These are phyloP conservation scores for Tenodera sinensis DNA, from an alignment of 2,888 invertebrate species.

Conservation along the genomic window DNA sequence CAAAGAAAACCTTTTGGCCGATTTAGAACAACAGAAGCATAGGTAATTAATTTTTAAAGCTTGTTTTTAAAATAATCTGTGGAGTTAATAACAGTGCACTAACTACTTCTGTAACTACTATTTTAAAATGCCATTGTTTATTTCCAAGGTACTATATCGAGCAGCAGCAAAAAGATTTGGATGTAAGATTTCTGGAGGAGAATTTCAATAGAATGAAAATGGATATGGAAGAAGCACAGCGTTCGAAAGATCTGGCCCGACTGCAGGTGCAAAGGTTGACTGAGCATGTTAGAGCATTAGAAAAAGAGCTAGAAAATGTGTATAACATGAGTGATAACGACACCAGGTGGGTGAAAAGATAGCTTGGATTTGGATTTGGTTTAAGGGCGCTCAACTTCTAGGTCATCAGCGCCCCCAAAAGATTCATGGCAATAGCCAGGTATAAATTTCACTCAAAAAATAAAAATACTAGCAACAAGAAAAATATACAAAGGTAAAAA, in stretches of 20 bases:
- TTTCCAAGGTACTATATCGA: not conserved
- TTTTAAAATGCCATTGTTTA: not conserved
- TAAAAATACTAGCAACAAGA: too few relatives aligned
- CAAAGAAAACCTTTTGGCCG: not conserved
- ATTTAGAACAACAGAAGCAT: conserved; percentile 3
- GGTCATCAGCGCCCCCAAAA: too few relatives aligned
- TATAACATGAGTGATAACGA: not conserved
- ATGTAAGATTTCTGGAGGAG: not conserved
- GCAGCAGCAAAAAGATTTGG: not conserved
- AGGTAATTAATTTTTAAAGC: not conserved
- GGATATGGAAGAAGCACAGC: not conserved
- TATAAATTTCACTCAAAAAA: too few relatives aligned
- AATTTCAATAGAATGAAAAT: not conserved
- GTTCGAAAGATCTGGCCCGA: not conserved
- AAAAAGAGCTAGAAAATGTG: not conserved
- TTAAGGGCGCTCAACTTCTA: too few relatives aligned
- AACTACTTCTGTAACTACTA: not conserved
- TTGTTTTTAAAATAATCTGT: not conserved
- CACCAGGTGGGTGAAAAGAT: not conserved
- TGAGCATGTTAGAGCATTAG: not conserved
- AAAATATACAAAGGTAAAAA: too few relatives aligned
- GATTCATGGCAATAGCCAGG: too few relatives aligned
- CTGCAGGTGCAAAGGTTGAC: not conserved
- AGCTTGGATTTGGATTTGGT: too few relatives aligned
- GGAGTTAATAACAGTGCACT: not conserved